Evolutionary conservation across 2,797 vertebrate genomes (phyloP), one percentile per base, ranked within the genome.

Genomic region (Varecia variegata): DNA sequence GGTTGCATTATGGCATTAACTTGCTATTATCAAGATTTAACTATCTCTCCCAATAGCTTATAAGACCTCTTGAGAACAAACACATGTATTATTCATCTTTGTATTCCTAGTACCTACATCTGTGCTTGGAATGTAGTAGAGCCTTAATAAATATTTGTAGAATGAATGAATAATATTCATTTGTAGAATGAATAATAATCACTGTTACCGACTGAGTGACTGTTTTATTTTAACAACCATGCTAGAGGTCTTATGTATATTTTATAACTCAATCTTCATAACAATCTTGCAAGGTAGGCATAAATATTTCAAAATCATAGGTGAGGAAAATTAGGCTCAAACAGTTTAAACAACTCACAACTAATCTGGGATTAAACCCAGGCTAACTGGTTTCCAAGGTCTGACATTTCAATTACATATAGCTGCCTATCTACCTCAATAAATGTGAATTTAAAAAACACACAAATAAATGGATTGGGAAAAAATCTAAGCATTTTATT

Each of bases 101-200:
- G 21, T 86, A 32, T 90, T 32, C 21, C 43, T 70, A 56, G 40
- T 21, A 90, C 60, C 89, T 84, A 77, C 82, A 62, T 68, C 54
- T 92, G 60, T 90, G 87, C 21, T 96, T 65, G 50, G 84, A 97
- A 96, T 95, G 82, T 43, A 73, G 80, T 80, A 76, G 40, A 90
- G 50, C 2, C 62, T 89, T 93, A 90, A 86, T 70, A 94, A 93
- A 93, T 94, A 89, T 93, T 93, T 96, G 74, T 81, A 38, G 71
- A 96, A 84, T 92, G 70, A 92, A 73, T 95, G 76, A 94, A 92
- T 93, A 94, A 93, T 96, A 77, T 54, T 54, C 52, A 89, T 92
- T 93, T 96, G 79, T 80, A 35, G 67, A 96, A 84, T 90, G 74
- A 91, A 93, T 93, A 94, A 93, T 96, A 77, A 88, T 85, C 76